A percentile compares a stretch with the other conserved stretches of the same genome.
phyloP scores from a whole-genome alignment of 2,888 invertebrate genomes.

The Anaspis maculata region DNA sequence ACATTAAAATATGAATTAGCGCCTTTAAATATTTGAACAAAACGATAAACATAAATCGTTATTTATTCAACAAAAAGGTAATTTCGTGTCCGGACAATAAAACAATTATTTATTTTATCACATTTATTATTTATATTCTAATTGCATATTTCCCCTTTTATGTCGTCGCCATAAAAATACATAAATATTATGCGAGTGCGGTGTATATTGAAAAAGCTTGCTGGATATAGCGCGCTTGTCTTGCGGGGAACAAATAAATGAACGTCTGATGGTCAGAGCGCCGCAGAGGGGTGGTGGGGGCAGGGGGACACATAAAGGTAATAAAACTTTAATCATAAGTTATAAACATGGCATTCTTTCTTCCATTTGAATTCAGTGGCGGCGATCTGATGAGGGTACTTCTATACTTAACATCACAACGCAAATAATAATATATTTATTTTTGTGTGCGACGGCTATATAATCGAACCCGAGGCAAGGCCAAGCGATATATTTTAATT shows the following conservation, averaged over 20 bases:
- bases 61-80: too few species aligned
- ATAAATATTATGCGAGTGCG: conserved; percentile 29
- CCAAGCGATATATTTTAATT: too few species aligned
- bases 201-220: too few species aligned
- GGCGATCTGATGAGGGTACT: too few species aligned
- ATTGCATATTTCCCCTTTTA: conserved; percentile 33
- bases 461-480: too few species aligned
- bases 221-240: too few species aligned
- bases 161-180: conserved; percentile 33
- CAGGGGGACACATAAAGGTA: conserved; percentile 23
- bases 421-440: too few species aligned
- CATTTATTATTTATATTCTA: conserved; percentile 34
- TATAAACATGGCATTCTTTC: conserved; percentile 22
- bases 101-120: conserved; percentile 32
- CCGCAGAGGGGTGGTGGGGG: conserved; percentile 6
- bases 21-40: conserved; percentile 25
- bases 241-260: conserved; percentile 20
- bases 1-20: conserved; percentile 28
- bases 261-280: conserved; percentile 12
- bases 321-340: conserved; percentile 35
- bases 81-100: conserved; percentile 25
- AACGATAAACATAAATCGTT: too few species aligned
- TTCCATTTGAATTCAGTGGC: neutral
- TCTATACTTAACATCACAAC: too few species aligned
- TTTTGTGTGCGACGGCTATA: too few species aligned